Evolutionary conservation across 2,888 invertebrate species (phyloP).

Genomic region (Orthosia cruda): DNA sequence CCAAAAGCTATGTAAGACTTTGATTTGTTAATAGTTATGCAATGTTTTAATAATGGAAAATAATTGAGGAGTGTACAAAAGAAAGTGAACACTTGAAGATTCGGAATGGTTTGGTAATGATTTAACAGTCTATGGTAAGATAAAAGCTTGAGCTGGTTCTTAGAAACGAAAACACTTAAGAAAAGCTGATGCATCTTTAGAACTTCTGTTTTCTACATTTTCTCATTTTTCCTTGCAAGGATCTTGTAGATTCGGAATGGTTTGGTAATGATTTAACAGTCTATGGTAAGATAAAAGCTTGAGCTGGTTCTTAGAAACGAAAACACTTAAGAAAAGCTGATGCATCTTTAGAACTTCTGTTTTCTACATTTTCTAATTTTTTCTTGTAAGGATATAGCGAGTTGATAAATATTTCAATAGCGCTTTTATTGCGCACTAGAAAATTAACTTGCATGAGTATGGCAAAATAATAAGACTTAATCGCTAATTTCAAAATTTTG

Average conservation of each 20-base stretch:
- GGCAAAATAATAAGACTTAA: neutral
- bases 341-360: constrained; percentile 1
- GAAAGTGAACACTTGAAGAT: constrained; percentile 46
- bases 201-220: constrained; percentile 8
- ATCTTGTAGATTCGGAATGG: constrained; percentile 39
- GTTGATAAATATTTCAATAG: neutral
- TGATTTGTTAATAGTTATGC: constrained; percentile 52
- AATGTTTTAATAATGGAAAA: constrained; percentile 57
- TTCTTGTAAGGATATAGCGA: neutral
- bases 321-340: neutral
- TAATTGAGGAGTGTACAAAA: constrained; percentile 53
- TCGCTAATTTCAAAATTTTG: constrained; percentile 7
- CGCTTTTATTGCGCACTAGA: neutral
- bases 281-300: constrained; percentile 13
- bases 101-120: constrained; percentile 42
- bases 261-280: constrained; percentile 40
- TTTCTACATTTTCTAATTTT: neutral
- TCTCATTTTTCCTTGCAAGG: neutral
- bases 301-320: constrained; percentile 27
- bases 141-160: constrained; percentile 29
- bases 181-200: neutral
- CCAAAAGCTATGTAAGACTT: constrained; percentile 46
- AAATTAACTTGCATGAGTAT: neutral
- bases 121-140: constrained; percentile 21
- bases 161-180: constrained; percentile 10